Evolutionary conservation across 2,113 vertebrate genomes (phyloP).

Genomic region (Dicaeum eximium): DNA sequence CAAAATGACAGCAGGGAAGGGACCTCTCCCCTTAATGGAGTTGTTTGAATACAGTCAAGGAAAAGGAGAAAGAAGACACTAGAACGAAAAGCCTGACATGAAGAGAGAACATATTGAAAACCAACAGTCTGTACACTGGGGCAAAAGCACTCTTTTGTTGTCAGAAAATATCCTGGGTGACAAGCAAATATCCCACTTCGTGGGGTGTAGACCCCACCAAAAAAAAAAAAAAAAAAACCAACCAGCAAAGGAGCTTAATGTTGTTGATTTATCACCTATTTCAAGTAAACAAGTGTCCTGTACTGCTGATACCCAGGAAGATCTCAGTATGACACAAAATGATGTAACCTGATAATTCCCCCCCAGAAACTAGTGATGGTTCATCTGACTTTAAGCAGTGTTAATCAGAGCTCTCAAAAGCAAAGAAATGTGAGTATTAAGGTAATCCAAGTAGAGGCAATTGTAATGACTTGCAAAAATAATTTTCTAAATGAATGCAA

Average conservation of each 20-base stretch:
- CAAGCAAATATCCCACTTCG: background rate
- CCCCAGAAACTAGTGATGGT: background rate
- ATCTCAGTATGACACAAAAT: background rate
- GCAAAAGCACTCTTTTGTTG: background rate
- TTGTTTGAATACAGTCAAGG: background rate
- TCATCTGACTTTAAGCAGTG: background rate
- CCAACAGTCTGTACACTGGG: background rate
- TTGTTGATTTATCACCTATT: background rate
- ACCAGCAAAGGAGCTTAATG: background rate
- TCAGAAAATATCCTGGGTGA: background rate
- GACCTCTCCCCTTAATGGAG: background rate
- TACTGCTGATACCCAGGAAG: background rate
- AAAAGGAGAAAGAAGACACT: background rate
- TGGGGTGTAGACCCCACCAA: background rate
- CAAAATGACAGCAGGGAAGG: background rate
- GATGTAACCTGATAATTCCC: background rate
- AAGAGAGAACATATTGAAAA: background rate
- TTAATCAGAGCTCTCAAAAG: conserved; percentile 4
- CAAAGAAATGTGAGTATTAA: background rate
- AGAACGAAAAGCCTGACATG: background rate
- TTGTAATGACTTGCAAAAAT: conserved; percentile 6
- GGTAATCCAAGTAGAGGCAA: background rate
- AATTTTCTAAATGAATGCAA: conserved; percentile 29
- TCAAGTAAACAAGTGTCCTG: background rate
- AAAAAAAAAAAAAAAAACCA: background rate